A percentile compares a stretch with the other conserved stretches of the same genome.
Conservation (phyloP, 2,797 vertebrate species). For the Peromyscus attwateri region DNA sequence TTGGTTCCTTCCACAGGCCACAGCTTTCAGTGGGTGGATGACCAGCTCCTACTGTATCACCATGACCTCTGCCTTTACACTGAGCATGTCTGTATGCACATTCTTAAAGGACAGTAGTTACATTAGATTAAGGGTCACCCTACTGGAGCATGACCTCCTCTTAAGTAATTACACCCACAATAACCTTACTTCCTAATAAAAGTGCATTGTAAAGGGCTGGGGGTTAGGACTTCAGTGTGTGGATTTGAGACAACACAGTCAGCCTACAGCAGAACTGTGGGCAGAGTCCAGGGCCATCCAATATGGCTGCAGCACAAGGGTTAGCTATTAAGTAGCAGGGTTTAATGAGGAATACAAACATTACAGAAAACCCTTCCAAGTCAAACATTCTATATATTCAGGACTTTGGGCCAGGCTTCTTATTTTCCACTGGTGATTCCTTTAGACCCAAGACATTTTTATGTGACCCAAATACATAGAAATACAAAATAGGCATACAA, state of each 20-base stretch:
- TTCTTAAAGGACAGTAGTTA: not conserved
- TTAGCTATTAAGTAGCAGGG: not conserved
- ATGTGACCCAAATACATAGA: not conserved
- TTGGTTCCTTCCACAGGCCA: not conserved
- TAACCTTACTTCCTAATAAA: not conserved
- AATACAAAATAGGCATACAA: not conserved
- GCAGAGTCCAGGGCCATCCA: not conserved
- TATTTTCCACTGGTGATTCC: not conserved
- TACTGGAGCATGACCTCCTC: not conserved
- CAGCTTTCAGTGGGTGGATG: not conserved
- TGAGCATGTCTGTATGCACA: not conserved
- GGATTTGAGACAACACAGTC: not conserved
- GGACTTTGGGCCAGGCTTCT: not conserved
- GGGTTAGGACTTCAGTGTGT: not conserved
- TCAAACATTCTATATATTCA: conserved; percentile 1
- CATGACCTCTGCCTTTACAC: not conserved
- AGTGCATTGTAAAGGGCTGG: not conserved
- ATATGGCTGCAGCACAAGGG: not conserved
- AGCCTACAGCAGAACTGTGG: not conserved
- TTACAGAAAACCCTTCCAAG: not conserved
- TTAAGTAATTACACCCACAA: not conserved
- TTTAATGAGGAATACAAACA: not conserved
- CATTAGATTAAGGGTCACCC: not conserved
- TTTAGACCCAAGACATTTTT: not conserved
- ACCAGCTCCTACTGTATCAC: not conserved